Evolutionary conservation across 2,888 invertebrate species (phyloP).

Genomic region (Gnatocerus cornutus): DNA sequence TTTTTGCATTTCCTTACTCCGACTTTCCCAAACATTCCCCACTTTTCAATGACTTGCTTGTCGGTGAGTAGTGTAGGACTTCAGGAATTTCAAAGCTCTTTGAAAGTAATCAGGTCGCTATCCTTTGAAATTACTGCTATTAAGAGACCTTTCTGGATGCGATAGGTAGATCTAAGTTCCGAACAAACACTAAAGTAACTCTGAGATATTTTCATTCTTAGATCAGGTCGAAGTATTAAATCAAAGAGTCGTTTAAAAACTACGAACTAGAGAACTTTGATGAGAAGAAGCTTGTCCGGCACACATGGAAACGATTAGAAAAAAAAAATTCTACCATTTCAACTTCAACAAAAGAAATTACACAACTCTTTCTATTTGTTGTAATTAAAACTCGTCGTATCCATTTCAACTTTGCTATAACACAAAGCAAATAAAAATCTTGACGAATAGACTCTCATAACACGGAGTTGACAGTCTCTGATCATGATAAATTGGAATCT

Average conservation of each 20-base stretch:
- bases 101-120: conserved; percentile 21
- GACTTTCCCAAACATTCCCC: conserved; percentile 20
- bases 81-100: conserved; percentile 13
- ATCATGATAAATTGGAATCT: conserved; percentile 30
- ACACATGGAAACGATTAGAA: too few relatives aligned
- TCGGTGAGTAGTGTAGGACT: conserved; percentile 18
- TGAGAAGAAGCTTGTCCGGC: too few relatives aligned
- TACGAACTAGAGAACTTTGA: too few relatives aligned
- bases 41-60: conserved; percentile 21
- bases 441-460: conserved; percentile 31
- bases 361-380: conserved; percentile 43
- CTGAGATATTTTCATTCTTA: too few relatives aligned
- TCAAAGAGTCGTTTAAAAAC: too few relatives aligned
- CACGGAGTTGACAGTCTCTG: conserved; percentile 13
- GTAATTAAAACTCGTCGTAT: conserved; percentile 36
- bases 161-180: conserved; percentile 3
- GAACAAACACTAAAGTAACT: conserved; percentile 12
- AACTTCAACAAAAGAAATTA: conserved; percentile 3
- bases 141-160: conserved; percentile 20
- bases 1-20: conserved; percentile 39
- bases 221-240: too few relatives aligned
- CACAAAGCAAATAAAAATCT: conserved; percentile 22
- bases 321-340: too few relatives aligned
- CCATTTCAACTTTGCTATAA: conserved; percentile 8
- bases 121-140: conserved; percentile 19